Evolutionary conservation across 2,797 vertebrate species (phyloP).

Genomic region (Decapterus maruadsi): DNA sequence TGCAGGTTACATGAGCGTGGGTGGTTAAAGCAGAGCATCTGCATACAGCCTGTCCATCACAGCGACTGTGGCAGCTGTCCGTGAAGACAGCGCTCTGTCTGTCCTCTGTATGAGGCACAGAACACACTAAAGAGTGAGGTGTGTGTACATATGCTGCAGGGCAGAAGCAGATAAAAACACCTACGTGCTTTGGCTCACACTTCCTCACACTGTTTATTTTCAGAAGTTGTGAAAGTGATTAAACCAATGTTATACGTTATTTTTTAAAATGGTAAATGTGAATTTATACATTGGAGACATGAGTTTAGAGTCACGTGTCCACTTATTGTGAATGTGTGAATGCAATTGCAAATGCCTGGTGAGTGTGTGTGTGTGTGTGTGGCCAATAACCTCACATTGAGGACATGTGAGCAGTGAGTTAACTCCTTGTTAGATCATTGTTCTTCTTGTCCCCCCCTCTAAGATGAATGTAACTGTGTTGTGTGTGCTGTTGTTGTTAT

Average conservation of each 20-base stretch:
- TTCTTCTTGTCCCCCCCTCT: neutral
- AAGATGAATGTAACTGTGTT: too few species aligned
- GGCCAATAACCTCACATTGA: too few species aligned
- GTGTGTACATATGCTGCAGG: conserved; percentile 44
- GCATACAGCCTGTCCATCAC: conserved; percentile 5
- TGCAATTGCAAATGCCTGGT: too few species aligned
- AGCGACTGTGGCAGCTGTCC: conserved; percentile 11
- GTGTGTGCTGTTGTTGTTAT: too few species aligned
- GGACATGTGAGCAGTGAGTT: too few species aligned
- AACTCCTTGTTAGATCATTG: neutral
- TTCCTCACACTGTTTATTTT: conserved; percentile 32
- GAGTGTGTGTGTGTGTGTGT: too few species aligned
- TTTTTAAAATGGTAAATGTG: neutral
- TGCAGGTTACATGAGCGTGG: conserved; percentile 2
- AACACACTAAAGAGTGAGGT: conserved; percentile 29
- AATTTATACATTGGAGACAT: too few species aligned
- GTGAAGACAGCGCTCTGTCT: neutral
- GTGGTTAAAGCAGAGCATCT: conserved; percentile 18
- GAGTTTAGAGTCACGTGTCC: too few species aligned
- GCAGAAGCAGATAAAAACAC: conserved; percentile 48
- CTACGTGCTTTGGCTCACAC: conserved; percentile 48
- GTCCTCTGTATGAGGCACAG: neutral
- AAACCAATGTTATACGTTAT: neutral
- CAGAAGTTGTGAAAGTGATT: conserved; percentile 30
- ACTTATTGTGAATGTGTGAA: too few species aligned